Percentiles rank a stretch among this genome's conserved stretches.
Evolutionary conservation across 2,113 vertebrate genomes (phyloP).

Genomic region (Oncorhynchus nerka): DNA sequence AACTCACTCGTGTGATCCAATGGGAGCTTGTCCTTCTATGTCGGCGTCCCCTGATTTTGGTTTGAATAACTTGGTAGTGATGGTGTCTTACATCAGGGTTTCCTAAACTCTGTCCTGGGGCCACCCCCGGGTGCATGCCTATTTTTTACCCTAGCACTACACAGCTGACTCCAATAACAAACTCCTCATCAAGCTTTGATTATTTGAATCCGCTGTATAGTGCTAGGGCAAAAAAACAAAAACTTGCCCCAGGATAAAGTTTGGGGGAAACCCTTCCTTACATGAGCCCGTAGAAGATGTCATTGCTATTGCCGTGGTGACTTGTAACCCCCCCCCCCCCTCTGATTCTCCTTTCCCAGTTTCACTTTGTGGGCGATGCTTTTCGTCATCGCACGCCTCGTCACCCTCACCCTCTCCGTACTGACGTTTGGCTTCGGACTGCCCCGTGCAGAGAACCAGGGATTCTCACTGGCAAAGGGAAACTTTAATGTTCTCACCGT

Average conservation of each 20-base stretch:
- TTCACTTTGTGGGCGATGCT: conserved; percentile 84
- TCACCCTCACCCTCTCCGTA: conserved; percentile 83
- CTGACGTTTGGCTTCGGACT: conserved; percentile 83
- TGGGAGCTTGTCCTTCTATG: not conserved
- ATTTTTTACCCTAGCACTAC: no score
- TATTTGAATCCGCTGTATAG: no score
- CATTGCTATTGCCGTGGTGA: not conserved
- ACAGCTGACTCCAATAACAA: no score
- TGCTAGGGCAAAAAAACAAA: no score
- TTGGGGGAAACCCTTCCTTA: not conserved
- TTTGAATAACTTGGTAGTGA: not conserved
- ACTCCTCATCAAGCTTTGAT: no score
- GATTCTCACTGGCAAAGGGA: conserved; percentile 76
- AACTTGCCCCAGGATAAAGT: no score
- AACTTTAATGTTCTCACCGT: conserved; percentile 82
- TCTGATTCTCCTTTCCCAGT: conserved; percentile 50
- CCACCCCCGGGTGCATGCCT: no score
- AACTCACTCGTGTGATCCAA: not conserved
- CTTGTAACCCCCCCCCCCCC: not conserved
- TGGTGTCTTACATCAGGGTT: no score
- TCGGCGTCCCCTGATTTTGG: not conserved
- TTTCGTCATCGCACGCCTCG: conserved; percentile 80
- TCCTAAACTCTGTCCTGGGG: no score
- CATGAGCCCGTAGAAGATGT: not conserved
- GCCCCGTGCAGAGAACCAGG: conserved; percentile 76